Conservation (phyloP, 2,797 vertebrate genomes). For the Cryptoprocta ferox region DNA sequence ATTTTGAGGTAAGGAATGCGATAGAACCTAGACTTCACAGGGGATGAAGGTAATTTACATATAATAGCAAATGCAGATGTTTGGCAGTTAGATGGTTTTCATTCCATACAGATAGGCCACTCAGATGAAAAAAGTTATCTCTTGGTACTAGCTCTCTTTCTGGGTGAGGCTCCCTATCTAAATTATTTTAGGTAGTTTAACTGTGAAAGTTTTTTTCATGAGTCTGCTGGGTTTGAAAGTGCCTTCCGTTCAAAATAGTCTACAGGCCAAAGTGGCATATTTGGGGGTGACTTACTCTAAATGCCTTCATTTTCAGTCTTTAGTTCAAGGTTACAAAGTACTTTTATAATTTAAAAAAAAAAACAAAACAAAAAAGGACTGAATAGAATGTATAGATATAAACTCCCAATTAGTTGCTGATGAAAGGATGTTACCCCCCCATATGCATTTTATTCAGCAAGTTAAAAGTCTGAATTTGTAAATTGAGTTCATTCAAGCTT, state of each 20-base stretch:
- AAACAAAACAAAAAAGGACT: not conserved
- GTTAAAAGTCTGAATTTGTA: conserved; percentile 67
- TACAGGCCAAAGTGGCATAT: not conserved
- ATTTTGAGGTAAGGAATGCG: not conserved
- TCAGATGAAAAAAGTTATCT: not conserved
- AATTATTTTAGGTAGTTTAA: not conserved
- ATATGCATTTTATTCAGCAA: conserved; percentile 51
- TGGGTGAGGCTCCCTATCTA: not conserved
- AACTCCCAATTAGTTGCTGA: conserved; percentile 65
- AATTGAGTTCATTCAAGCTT: conserved; percentile 72
- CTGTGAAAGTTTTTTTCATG: not conserved
- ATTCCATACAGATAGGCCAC: not conserved
- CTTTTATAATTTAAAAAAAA: conserved; percentile 1
- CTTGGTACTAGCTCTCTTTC: not conserved
- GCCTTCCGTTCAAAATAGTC: not conserved
- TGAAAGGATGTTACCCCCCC: conserved; percentile 24
- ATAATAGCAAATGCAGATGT: not conserved
- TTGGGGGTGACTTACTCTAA: not conserved
- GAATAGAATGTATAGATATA: not conserved
- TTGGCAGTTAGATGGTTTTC: not conserved
- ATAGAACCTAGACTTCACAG: not conserved
- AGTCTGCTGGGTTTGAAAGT: not conserved
- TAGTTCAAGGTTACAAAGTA: conserved; percentile 26
- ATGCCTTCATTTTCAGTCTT: not conserved
- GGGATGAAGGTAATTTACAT: not conserved